Evolutionary conservation across 2,797 vertebrate genomes (phyloP).

Genomic region (Arrhamphus sclerolepis): DNA sequence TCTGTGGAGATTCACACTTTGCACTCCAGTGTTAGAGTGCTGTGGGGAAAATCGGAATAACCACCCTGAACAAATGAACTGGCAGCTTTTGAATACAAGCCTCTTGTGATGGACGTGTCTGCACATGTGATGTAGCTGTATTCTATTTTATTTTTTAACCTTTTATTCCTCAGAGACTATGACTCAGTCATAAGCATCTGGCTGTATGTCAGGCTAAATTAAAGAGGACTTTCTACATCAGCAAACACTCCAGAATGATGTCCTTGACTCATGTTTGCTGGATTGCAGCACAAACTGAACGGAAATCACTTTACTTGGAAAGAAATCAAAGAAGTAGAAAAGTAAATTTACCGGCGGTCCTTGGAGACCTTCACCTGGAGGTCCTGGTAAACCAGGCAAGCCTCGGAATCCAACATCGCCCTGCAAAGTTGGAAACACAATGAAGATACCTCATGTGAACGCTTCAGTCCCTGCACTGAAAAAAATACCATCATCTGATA

Average conservation of each 20-base stretch:
- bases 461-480: slow-evolving; percentile 1
- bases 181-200: slow-evolving; percentile 51
- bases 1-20: slow-evolving; percentile 55
- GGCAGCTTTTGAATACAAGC: slow-evolving; percentile 8
- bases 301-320: not conserved
- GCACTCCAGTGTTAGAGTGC: slow-evolving; percentile 33
- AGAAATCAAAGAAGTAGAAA: slow-evolving; percentile 10
- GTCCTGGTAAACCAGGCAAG: slow-evolving; percentile 82
- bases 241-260: slow-evolving; percentile 11
- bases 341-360: slow-evolving; percentile 82
- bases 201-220: slow-evolving; percentile 30
- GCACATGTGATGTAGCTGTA: slow-evolving; percentile 24
- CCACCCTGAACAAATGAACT: slow-evolving; percentile 46
- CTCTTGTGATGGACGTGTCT: slow-evolving; percentile 32
- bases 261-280: slow-evolving; percentile 19
- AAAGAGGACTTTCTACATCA: slow-evolving; percentile 20
- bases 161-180: slow-evolving; percentile 32
- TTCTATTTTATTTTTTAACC: not conserved
- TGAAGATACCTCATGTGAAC: slow-evolving; percentile 15
- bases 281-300: slow-evolving; percentile 1
- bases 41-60: slow-evolving; percentile 39
- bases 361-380: slow-evolving; percentile 88
- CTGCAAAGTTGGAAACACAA: slow-evolving; percentile 64
- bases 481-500: too few species aligned
- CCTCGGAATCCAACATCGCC: slow-evolving; percentile 89